A percentile compares a stretch with the other conserved stretches of the same genome.
Evolutionary conservation across 2,113 vertebrate genomes (phyloP).

Genomic region (Hippocampus barbouri): DNA sequence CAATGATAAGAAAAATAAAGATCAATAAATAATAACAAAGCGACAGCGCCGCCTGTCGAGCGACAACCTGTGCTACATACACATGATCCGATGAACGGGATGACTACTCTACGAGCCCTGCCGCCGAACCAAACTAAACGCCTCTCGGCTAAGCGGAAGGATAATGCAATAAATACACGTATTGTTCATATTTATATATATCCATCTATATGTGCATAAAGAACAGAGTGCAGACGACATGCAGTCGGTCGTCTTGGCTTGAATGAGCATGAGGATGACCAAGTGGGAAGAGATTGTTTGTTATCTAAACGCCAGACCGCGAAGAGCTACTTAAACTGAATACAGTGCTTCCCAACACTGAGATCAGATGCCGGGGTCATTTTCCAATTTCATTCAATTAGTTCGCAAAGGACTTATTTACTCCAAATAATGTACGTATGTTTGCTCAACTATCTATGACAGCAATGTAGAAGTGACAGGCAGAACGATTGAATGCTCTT

Average conservation of each 20-base stretch:
- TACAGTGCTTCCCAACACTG: no score
- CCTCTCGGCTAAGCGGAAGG: neutral
- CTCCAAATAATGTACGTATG: no score
- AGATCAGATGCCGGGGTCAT: no score
- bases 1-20: neutral
- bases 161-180: conserved; percentile 67
- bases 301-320: neutral
- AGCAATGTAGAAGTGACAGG: neutral
- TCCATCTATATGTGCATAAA: conserved; percentile 66
- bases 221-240: conserved; percentile 56
- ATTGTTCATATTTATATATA: conserved; percentile 61
- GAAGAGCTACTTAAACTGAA: neutral
- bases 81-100: neutral
- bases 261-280: conserved; percentile 3
- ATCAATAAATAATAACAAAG: neutral
- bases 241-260: conserved; percentile 35
- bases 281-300: neutral
- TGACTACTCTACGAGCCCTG: conserved; percentile 28
- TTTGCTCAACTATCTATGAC: neutral
- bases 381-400: no score
- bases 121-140: conserved; percentile 19
- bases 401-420: no score
- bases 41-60: neutral
- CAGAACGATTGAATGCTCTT: neutral
- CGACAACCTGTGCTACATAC: conserved; percentile 32